Evolutionary conservation across 2,113 vertebrate genomes (phyloP), one percentile per base, ranked within the genome.

Genomic region (Copsychus sechellarum): DNA sequence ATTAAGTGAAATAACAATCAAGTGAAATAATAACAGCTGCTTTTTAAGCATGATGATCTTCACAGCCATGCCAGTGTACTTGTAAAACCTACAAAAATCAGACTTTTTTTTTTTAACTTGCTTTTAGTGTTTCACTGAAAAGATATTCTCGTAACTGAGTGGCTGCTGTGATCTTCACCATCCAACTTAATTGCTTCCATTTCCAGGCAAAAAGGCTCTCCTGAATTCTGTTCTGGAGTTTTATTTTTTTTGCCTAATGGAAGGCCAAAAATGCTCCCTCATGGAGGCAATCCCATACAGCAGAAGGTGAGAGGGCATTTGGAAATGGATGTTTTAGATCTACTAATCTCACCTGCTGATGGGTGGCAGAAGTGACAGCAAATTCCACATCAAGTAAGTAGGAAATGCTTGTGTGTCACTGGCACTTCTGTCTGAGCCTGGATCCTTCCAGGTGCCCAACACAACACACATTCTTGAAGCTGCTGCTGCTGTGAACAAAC

Each of bases 21-120:
- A 42, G 42, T 42, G 43, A 43, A 19, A 43, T 6, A 31, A 23
- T 40, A 43, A 92, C 72, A 60, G 4, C n/a, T 69, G 88, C 6
- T 10, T 65, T 93, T 58, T 50, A 82, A 56, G n/a, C 33, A 45
- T 53, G 20, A 18, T 64, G 15, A 56, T 64, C 5, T 76, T 73
- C 72, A 58, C n/a, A 47, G 7, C 8, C 31, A 10, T 67, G 56
- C 66, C 26, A 6, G 13, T 22, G 33, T 74, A 71, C 77, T 94
- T 87, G 33, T 77, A 79, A 76, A 96, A 87, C 77, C 65, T 91
- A 57, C 81, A 81, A 33, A 92, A 96, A 69, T n/a, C 53, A 40
- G 45, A 42, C 66, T 77, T 89, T 31, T 50, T 43, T 72, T 58
- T 56, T 94, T 81, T 76, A 88, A 48, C 60, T 86, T 65, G 61